Percentiles rank a stretch among this genome's conserved stretches.
phyloP scores from a whole-genome alignment of 2,888 invertebrate genomes.

The Euzophera pinguis region DNA sequence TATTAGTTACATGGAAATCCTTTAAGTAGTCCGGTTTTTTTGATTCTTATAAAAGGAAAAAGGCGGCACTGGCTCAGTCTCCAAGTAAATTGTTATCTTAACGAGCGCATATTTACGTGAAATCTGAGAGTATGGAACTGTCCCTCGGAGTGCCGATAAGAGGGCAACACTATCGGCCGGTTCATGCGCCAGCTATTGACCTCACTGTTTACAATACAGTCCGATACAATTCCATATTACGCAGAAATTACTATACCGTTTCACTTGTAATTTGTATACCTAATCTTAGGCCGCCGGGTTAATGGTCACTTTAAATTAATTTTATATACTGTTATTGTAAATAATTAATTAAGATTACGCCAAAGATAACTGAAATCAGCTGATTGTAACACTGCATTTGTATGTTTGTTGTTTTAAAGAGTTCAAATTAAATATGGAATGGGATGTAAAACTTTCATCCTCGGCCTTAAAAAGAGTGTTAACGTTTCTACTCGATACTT shows the following conservation, averaged over 20 bases:
- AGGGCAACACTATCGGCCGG: slow-evolving; percentile 56
- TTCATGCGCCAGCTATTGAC: slow-evolving; percentile 76
- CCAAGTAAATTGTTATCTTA: slow-evolving; percentile 75
- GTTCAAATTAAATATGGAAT: slow-evolving; percentile 66
- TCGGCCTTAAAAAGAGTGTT: slow-evolving; percentile 66
- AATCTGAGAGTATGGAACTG: slow-evolving; percentile 67
- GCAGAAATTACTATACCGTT: slow-evolving; percentile 55
- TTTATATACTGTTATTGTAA: slow-evolving; percentile 29
- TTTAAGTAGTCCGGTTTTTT: slow-evolving; percentile 52
- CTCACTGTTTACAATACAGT: slow-evolving; percentile 64
- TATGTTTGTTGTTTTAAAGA: slow-evolving; percentile 49
- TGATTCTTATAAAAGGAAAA: slow-evolving; percentile 63
- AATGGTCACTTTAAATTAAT: slow-evolving; percentile 68
- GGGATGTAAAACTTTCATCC: slow-evolving; percentile 67
- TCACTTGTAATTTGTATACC: slow-evolving; percentile 58
- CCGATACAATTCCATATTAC: slow-evolving; percentile 46
- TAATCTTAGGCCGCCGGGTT: slow-evolving; percentile 61
- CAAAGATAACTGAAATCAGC: slow-evolving; percentile 36
- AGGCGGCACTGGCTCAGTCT: slow-evolving; percentile 41
- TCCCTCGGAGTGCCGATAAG: slow-evolving; percentile 67
- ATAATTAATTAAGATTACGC: slow-evolving; percentile 36
- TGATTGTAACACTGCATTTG: slow-evolving; percentile 34
- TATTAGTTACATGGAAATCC: slow-evolving; percentile 54
- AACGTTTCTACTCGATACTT: slow-evolving; percentile 57
- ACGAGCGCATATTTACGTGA: slow-evolving; percentile 72